Evolutionary conservation across 1,140 invertebrate species (phyloP).

Genomic region (Hypothenemus hampei): DNA sequence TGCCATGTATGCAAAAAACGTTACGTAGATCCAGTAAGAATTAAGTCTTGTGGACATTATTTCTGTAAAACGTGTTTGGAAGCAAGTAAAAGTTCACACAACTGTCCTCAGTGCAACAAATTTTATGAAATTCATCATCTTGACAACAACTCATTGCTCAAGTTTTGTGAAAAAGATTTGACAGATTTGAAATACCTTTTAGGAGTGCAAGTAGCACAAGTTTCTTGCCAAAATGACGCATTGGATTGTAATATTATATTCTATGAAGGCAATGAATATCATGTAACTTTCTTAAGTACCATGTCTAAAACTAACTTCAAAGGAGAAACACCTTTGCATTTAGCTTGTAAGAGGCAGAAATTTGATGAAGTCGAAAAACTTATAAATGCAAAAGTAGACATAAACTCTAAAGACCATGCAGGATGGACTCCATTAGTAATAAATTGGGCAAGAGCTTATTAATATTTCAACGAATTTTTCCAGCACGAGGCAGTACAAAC

Average conservation of each 20-base stretch:
- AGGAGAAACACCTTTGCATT: conserved; percentile 56
- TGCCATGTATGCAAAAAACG: conserved; percentile 18
- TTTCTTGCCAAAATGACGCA: too few relatives aligned
- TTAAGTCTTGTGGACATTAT: conserved; percentile 30
- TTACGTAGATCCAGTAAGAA: conserved; percentile 12
- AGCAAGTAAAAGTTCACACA: conserved; percentile 3
- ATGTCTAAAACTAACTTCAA: conserved; percentile 46
- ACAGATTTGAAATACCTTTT: conserved; percentile 13
- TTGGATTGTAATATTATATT: conserved; percentile 10
- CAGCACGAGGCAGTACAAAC: conserved; percentile 66
- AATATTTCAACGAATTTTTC: conserved; percentile 11
- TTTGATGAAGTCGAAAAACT: conserved; percentile 51
- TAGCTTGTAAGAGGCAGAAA: conserved; percentile 53
- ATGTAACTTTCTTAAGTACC: conserved; percentile 15
- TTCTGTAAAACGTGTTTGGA: conserved; percentile 25
- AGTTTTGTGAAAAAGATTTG: conserved; percentile 10
- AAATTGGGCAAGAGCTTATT: background rate
- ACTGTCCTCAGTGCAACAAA: conserved; percentile 26
- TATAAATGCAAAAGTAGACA: conserved; percentile 58
- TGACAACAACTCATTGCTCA: conserved; percentile 21
- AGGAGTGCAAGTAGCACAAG: background rate
- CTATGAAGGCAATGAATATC: conserved; percentile 20
- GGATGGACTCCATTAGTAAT: conserved; percentile 66
- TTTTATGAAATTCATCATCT: conserved; percentile 18
- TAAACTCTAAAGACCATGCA: conserved; percentile 70